phyloP scores from a whole-genome alignment of 1,140 invertebrate species.

The Latrodectus geometricus region DNA sequence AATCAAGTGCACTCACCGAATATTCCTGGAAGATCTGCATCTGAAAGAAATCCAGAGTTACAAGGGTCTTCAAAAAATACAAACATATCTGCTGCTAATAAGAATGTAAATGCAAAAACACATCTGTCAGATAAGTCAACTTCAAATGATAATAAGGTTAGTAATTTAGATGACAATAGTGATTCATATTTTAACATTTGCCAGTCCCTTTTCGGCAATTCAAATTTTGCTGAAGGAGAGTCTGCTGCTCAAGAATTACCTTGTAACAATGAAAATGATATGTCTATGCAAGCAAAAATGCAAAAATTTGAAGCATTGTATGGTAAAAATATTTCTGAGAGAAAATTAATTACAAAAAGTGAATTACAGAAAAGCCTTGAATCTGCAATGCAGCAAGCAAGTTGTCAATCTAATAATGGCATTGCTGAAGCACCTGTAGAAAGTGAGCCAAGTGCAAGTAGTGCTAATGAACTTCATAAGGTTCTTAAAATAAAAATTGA shows the following conservation, averaged over 20 bases:
- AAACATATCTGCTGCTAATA: not conserved
- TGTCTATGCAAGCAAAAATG: not conserved
- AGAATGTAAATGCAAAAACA: not conserved
- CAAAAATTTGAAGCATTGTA: conserved; percentile 22
- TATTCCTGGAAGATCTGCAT: not conserved
- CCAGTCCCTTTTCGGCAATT: not conserved
- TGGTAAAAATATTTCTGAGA: conserved; percentile 25
- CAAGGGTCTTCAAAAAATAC: not conserved
- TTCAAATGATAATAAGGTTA: not conserved
- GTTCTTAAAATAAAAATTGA: conserved; percentile 33
- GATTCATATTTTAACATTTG: not conserved
- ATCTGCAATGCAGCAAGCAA: conserved; percentile 13
- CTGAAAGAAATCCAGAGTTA: not conserved
- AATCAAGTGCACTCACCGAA: not conserved
- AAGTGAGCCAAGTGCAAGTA: conserved; percentile 14
- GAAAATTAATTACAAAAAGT: conserved; percentile 21
- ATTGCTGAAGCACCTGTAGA: not conserved
- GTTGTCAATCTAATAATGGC: not conserved
- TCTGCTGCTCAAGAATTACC: not conserved
- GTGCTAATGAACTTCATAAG: conserved; percentile 13
- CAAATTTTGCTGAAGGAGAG: conserved; percentile 7
- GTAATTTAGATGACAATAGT: conserved; percentile 24
- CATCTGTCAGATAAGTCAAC: not conserved
- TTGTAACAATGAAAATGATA: conserved; percentile 31
- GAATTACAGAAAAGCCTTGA: conserved; percentile 41